Evolutionary conservation across 1,140 invertebrate species (phyloP), one percentile per base, ranked within the genome.

Genomic region (Drosophila sucinea): DNA sequence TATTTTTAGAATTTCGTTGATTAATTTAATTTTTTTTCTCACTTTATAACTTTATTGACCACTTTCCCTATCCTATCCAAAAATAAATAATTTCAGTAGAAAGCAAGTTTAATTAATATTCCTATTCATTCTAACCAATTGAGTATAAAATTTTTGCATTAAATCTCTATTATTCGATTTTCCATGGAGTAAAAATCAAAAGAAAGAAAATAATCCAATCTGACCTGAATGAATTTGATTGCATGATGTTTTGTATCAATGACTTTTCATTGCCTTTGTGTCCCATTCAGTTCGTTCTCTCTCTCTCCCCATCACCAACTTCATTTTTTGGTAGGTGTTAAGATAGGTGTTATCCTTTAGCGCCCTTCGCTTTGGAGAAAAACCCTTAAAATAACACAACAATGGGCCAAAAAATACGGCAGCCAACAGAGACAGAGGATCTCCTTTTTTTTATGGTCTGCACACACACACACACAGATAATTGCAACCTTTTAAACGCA

Each of bases 301-400:
- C 77, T 56, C 57, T 35, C 30, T 17, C 67, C 67, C 64, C 72
- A 41, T 58, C 47, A 54, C 35, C 81, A 62, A 85, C 73, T 81
- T 70, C 67, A 41, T 56, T 41, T 57, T 66, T 66, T 71, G 84
- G 84, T 77, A 86, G 90, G 90, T 90, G 90, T 79, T 79, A 87
- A 90, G 83, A 91, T 51, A 85, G 90, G 90, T 91, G 90, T 91
- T 90, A 77, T 91, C 87, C 90, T 91, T 90, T 90, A 91, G 90
- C 90, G 86, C 90, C 90, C 7, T 90, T 90, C 77, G 83, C 70
- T 87, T 81, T 74, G 29, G 30, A 11, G 54, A 29, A 23, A 33
- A 68, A 67, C 82, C 44, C 44, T 47, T 47, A 51, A 74, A 83
- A 77, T 77, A 75, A 72, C 71, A 66, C 58, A 60, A 75, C 76